Percentiles rank a stretch among this genome's conserved stretches.
These are phyloP conservation scores for Seira musarum DNA, from an alignment of 2,888 invertebrate genomes.

Conservation along the genomic window DNA sequence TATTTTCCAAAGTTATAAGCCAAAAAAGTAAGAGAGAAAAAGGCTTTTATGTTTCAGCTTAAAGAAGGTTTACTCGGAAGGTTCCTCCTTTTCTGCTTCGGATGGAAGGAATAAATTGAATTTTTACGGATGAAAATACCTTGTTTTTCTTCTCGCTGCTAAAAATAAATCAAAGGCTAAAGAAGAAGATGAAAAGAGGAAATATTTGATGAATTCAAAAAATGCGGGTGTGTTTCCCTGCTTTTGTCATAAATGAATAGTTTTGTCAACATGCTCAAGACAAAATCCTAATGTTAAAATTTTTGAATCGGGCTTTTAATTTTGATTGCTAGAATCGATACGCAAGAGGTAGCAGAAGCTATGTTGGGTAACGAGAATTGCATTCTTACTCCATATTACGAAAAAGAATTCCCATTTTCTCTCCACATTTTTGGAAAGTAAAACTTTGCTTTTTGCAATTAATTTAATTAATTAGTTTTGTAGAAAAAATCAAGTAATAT, in stretches of 20 bases:
- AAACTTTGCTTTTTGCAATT: not conserved
- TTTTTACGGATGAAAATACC: constrained; percentile 36
- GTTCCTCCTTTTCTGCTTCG: not conserved
- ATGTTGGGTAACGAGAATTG: too few relatives aligned
- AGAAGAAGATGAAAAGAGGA: constrained; percentile 15
- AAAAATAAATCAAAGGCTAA: not conserved
- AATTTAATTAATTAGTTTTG: not conserved
- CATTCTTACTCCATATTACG: too few relatives aligned
- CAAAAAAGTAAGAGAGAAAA: too few relatives aligned
- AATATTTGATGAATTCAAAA: constrained; percentile 33
- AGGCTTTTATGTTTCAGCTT: not conserved
- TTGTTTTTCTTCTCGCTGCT: not conserved
- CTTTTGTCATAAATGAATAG: not conserved
- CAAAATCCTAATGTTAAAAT: too few relatives aligned
- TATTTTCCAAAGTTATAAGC: not conserved
- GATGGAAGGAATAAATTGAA: constrained; percentile 39
- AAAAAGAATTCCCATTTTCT: not conserved
- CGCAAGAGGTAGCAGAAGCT: too few relatives aligned
- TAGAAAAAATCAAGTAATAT: not conserved
- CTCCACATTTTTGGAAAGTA: not conserved
- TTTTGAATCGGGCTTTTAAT: too few relatives aligned
- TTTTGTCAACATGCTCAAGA: not conserved
- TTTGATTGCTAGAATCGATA: too few relatives aligned
- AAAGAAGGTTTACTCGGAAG: not conserved
- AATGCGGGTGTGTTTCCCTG: constrained; percentile 10